These are phyloP conservation scores for Sphaeridia pumilis DNA, from an alignment of 2,888 invertebrate species.

Conservation along the genomic window DNA sequence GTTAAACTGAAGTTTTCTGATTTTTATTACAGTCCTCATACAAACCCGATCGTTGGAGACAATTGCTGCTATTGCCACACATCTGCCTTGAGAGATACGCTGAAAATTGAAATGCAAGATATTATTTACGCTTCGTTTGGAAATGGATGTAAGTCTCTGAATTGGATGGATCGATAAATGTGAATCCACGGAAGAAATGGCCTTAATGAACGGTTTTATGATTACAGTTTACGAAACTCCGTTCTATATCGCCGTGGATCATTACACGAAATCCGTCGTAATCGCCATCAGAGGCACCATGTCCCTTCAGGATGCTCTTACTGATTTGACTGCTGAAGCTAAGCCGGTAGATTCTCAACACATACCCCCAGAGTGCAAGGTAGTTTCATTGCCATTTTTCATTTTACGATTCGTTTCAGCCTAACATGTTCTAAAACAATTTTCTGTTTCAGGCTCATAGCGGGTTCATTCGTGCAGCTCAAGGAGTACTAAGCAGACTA, in stretches of 20 bases:
- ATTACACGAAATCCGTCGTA: conserved; percentile 65
- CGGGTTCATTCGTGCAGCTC: conserved; percentile 74
- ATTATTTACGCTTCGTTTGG: conserved; percentile 76
- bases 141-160: conserved; percentile 46
- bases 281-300: conserved; percentile 76
- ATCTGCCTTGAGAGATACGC: conserved; percentile 68
- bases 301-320: conserved; percentile 74
- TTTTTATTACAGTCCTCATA: neutral
- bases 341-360: conserved; percentile 61
- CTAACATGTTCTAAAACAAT: too few species aligned
- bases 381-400: conserved; percentile 32
- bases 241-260: conserved; percentile 75
- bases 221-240: conserved; percentile 53
- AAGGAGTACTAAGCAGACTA: conserved; percentile 58
- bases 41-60: conserved; percentile 56
- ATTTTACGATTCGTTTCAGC: too few species aligned
- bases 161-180: neutral
- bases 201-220: neutral
- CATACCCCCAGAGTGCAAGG: conserved; percentile 52
- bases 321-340: conserved; percentile 66
- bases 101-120: conserved; percentile 61
- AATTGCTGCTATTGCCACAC: conserved; percentile 82
- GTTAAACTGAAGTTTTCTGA: neutral
- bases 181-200: too few species aligned
- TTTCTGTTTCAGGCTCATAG: conserved; percentile 63